phyloP scores from a whole-genome alignment of 2,797 vertebrate genomes.

The Hydrocynus forskahlii region DNA sequence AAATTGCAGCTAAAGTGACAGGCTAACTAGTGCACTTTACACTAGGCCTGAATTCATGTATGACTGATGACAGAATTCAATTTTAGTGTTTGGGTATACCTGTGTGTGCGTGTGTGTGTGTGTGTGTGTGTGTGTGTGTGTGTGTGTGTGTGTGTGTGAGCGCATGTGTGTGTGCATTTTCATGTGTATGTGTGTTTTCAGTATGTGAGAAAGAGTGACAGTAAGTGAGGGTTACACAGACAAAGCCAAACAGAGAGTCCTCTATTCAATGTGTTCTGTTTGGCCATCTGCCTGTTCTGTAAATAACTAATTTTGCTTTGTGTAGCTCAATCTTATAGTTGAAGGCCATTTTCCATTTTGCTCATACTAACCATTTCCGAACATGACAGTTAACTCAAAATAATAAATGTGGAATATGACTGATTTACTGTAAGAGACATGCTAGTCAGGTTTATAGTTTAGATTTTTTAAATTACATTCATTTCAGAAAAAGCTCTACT shows the following conservation, averaged over 20 bases:
- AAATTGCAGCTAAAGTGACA: neutral
- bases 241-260: neutral
- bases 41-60: neutral
- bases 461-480: neutral
- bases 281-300: slow-evolving; percentile 8
- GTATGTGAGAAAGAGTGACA: neutral
- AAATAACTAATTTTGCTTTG: neutral
- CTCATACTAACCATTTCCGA: neutral
- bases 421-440: neutral
- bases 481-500: neutral
- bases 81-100: neutral
- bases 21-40: neutral
- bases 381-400: neutral
- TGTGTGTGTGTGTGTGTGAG: slow-evolving; percentile 7
- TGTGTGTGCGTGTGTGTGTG: slow-evolving; percentile 13
- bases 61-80: neutral
- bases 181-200: too few species aligned
- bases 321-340: neutral
- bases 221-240: neutral
- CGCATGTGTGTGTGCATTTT: neutral
- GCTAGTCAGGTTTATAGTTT: neutral
- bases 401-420: neutral
- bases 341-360: neutral
- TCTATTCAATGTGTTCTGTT: neutral
- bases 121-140: slow-evolving; percentile 18